Base-by-base conservation (phyloP, 2,113 vertebrate genomes). In the Gasterosteus nipponicus region DNA sequence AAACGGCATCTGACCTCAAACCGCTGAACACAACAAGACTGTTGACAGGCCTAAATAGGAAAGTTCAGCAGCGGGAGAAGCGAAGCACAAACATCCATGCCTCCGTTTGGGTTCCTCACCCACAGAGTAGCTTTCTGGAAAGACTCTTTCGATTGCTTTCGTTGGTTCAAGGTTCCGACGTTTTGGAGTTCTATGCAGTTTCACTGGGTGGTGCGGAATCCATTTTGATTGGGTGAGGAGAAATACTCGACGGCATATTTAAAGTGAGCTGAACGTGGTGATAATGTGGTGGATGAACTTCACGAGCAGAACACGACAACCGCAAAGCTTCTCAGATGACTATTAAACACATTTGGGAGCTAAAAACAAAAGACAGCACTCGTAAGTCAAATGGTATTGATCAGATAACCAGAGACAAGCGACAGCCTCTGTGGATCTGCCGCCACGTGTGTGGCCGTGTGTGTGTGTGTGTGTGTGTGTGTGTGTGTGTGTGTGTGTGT, bases 1-100 rank as follows among this genome's bases (percentile, higher is more conserved):
- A 92, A 71, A 86, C 53, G 53, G 80, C 88, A 87, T 87, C 75
- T 83, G 77, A 86, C 87, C 89, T 54, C 86, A 84, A 87, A 87
- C 89, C 86, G 59, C 84, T 10, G 38, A 88, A 85, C 85, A 91
- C 86, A 90, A 93, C 89, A 89, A 83, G 86, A 69, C 83, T 79
- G 81, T 83, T 89, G 91, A 93, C 90, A 83, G 87, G 74, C 83
- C 82, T 78, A 89, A 91, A 93, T 88, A 86, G 78, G 85, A 85
- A 86, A 79, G 82, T 87, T 87, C 74, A 77, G 60, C 80, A 75
- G 53, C 49, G 69, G 79, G 77, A 72, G 65, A 87, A 85, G 79
- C 56, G 15, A 76, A 82, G 75, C 76, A 86, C 81, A 69, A 84
- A 85, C 77, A 79, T 58, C 58, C 76, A 7, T 42, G 68, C 72